Base-by-base conservation (phyloP, 2,113 vertebrate species). In the Sturnus vulgaris region DNA sequence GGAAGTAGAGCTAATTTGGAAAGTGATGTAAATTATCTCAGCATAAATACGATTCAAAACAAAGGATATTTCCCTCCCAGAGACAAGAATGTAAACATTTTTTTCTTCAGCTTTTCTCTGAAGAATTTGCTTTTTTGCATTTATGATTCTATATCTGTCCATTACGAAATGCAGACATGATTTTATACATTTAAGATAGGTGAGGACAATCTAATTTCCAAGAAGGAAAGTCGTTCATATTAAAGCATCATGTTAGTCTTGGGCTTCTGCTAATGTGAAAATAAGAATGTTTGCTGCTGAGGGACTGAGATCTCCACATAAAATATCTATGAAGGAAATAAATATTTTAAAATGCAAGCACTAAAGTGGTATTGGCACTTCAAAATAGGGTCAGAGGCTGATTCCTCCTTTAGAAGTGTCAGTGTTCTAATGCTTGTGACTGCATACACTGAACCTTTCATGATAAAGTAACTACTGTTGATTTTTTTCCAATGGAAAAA, bases 271-370 rank as follows among this genome's bases (percentile, higher is more conserved):
- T 97, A 93, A 96, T 95, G 49, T 97, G 95, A 97, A 97, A 97
- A 97, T 91, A 95, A 86, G 81, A 96, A 77, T 95, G 93, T 97
- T 97, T 85, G 60, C 69, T 95, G 79, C 82, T 59, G 88, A 89
- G 68, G 89, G 88, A 95, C 77, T 94, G 82, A 94, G 95, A 90
- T 96, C 88, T 91, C 66, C 93, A 79, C 95, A 97, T 97, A 87
- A 97, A 97, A 97, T 97, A 97, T 97, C 97, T 94, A 96, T 98
- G 97, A 98, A 97, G 95, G 92, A 95, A 97, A 97, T 98, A 96
- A 98, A 97, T 98, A 97, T 98, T 98, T 98, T 86, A 97, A 91
- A 97, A 97, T 91, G 89, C 93, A 96, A 96, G 95, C 93, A 85
- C 86, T 97, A 71, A 95, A 78, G 53, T 96, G 89, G 49, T 85